A percentile compares a stretch with the other conserved stretches of the same genome.
Conservation (phyloP, 2,888 invertebrate species). For the Sphaerophoria rueppellii region DNA sequence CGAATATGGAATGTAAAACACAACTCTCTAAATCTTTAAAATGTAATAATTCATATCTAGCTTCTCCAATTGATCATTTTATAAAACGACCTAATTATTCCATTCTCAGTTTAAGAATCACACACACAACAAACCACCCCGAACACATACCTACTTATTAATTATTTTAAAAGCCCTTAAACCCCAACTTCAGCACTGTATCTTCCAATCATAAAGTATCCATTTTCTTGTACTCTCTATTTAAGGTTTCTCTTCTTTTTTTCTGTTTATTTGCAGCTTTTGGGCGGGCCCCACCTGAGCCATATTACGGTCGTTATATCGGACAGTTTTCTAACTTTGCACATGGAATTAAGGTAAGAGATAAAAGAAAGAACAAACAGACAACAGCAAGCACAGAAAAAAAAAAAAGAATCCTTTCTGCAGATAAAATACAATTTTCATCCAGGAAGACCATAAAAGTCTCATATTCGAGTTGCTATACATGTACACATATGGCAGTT, state of each 20-base stretch:
- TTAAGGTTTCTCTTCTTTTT: conserved; percentile 3
- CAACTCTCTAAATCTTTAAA: too few species aligned
- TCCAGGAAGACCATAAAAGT: conserved; percentile 60
- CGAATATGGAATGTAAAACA: too few species aligned
- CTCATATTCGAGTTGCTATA: background rate
- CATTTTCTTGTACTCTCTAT: background rate
- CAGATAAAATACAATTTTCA: conserved; percentile 42
- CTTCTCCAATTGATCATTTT: background rate
- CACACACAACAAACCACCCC: background rate
- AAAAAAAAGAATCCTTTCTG: background rate
- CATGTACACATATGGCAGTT: background rate
- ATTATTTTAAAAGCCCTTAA: conserved; percentile 39
- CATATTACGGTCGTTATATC: conserved; percentile 90
- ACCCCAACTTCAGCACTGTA: conserved; percentile 9
- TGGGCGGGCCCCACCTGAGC: conserved; percentile 83
- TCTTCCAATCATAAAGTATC: background rate
- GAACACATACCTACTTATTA: conserved; percentile 28
- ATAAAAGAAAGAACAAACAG: conserved; percentile 13
- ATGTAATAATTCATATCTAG: background rate
- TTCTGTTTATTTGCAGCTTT: conserved; percentile 75
- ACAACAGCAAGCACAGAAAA: background rate
- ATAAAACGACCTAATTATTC: conserved; percentile 17
- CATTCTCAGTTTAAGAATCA: background rate
- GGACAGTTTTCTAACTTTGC: conserved; percentile 89
- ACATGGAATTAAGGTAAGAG: conserved; percentile 86